Evolutionary conservation across 2,113 vertebrate species (phyloP), one percentile per base, ranked within the genome.

Genomic region (Cephalopholis sonnerati): DNA sequence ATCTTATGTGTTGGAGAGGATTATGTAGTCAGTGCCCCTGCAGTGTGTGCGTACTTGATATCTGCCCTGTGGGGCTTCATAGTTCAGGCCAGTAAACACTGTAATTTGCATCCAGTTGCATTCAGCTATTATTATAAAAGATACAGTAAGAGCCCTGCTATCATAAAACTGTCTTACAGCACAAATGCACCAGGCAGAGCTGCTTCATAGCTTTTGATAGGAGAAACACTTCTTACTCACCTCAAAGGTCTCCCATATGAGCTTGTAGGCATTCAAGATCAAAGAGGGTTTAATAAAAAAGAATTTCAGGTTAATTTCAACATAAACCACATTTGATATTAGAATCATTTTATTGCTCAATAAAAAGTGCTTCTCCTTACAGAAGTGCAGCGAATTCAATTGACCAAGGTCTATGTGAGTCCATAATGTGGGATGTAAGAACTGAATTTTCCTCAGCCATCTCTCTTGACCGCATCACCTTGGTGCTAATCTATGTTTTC

Each of bases 201-300:
- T 64, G 76, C 44, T 55, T 74, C 46, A 29, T 24, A 27, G 46
- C 8, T 53, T 76, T 36, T 61, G 57, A 74, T 51, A 22, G 16
- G 44, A 68, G 44, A 63, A 48, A 63, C 12, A 18, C 15, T 25
- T 18, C 15, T 72, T 59, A 32, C 65, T 25, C 29, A 78, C 25
- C 84, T 67, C 53, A 73, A 59, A 86, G 12, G 55, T 57, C 54
- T 83, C 36, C 5, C 7, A 55, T 18, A 27, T 32, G 32, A 54
- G 50, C 20, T 55, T 50, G 36, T 55, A 68, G 44, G 13, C 41
- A 62, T 58, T 78, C 22, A 17, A 63, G 36, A 81, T 87, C 64
- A 86, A 85, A 90, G 27, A 29, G 5, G 29, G 61, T 57, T 82
- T 55, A 17, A 82, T 77, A 63, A 72, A 84, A 81, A 58, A 46